phyloP scores from a whole-genome alignment of 1,140 invertebrate genomes.

The Araneus ventricosus region DNA sequence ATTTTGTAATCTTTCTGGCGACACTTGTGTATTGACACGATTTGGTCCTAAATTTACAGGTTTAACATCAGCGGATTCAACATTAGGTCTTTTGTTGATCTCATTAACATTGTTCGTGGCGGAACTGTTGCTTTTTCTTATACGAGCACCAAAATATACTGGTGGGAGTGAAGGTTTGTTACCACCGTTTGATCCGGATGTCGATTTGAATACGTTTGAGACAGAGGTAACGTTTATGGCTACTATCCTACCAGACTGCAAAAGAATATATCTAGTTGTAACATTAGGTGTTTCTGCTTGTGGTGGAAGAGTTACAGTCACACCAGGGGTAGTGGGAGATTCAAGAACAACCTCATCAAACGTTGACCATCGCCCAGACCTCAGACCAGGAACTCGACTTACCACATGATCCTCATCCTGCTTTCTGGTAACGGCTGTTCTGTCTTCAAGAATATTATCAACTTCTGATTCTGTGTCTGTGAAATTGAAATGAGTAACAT shows the following conservation, averaged over 20 bases:
- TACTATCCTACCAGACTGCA: constrained; percentile 64
- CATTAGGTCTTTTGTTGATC: background rate
- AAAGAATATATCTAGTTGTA: constrained; percentile 61
- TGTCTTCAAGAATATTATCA: background rate
- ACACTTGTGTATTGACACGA: background rate
- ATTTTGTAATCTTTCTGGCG: constrained; percentile 3
- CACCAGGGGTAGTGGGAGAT: constrained; percentile 41
- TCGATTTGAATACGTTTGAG: background rate
- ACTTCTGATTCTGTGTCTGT: background rate
- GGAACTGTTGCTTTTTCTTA: constrained; percentile 39
- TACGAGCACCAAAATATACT: constrained; percentile 45
- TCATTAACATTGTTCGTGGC: background rate
- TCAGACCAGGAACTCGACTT: constrained; percentile 35
- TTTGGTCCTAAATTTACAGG: background rate
- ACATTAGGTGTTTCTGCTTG: constrained; percentile 43
- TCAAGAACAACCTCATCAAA: constrained; percentile 35
- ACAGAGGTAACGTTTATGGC: constrained; percentile 65
- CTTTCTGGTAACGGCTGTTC: background rate
- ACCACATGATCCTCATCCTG: constrained; percentile 60
- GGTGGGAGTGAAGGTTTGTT: background rate
- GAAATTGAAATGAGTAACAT: constrained; percentile 5
- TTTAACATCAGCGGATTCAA: background rate
- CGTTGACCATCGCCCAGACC: background rate
- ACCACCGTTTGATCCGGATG: background rate
- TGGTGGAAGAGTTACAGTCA: background rate